These are phyloP conservation scores for Petrolisthes manimaculis DNA, from an alignment of 2,888 invertebrate genomes.

Conservation along the genomic window DNA sequence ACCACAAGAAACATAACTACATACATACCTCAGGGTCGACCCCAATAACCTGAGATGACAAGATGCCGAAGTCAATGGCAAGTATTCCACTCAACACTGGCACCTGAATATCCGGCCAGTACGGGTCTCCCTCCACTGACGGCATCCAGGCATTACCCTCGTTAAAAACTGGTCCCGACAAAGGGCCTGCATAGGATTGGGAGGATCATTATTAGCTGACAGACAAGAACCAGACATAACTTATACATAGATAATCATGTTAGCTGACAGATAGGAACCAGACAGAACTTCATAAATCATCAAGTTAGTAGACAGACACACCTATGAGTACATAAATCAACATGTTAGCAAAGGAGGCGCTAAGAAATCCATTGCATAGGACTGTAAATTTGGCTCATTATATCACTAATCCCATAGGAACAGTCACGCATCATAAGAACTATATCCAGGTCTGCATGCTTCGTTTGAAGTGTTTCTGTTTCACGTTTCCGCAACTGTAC, in stretches of 20 bases:
- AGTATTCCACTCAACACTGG: constrained; percentile 29
- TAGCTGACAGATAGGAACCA: no score
- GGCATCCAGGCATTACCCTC: constrained; percentile 43
- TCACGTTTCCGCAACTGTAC: neutral
- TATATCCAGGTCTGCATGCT: no score
- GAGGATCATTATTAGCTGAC: neutral
- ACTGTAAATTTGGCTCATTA: no score
- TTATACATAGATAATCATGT: neutral
- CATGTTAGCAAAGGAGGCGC: no score
- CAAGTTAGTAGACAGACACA: no score
- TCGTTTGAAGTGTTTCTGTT: no score
- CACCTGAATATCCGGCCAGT: constrained; percentile 45
- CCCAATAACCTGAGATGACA: neutral
- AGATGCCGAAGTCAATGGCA: constrained; percentile 18
- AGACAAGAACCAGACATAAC: neutral
- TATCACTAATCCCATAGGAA: no score
- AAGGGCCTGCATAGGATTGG: constrained; percentile 26
- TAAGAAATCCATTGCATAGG: no score
- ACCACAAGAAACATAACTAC: neutral
- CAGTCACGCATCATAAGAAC: no score
- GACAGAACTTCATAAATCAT: neutral
- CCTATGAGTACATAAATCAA: no score
- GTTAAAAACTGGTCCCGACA: constrained; percentile 22
- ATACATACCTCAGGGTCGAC: constrained; percentile 19
- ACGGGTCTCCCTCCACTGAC: constrained; percentile 30